Conservation (phyloP, 2,797 vertebrate species). For the Macropus fuliginosus region DNA sequence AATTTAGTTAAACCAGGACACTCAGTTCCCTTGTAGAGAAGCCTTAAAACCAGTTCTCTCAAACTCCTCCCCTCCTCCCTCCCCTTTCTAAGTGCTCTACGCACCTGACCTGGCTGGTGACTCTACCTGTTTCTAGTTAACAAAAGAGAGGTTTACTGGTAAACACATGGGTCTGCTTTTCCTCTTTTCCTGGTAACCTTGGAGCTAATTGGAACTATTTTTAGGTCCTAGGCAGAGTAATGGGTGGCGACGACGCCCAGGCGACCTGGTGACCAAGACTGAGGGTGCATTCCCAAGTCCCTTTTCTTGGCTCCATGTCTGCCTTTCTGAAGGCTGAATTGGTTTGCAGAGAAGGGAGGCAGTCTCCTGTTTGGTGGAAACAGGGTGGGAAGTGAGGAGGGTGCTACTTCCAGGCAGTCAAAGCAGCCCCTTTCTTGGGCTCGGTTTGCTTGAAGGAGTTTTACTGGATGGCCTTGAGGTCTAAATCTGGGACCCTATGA, state of each 20-base stretch:
- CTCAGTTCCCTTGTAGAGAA: slow-evolving; percentile 35
- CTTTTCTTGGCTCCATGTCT: neutral
- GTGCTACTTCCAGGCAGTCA: accelerated
- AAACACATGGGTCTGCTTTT: neutral
- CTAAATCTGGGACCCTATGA: neutral
- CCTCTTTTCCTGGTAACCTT: neutral
- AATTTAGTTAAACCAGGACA: neutral
- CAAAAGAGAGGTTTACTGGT: neutral
- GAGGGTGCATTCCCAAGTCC: accelerated
- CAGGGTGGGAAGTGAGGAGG: neutral
- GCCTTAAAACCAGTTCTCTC: neutral
- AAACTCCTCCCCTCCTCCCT: neutral
- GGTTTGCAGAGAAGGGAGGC: neutral
- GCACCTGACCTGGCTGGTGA: neutral
- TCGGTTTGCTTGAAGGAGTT: neutral
- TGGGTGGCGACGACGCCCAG: neutral
- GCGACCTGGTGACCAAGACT: neutral
- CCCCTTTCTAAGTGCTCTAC: neutral
- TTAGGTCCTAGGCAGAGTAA: neutral
- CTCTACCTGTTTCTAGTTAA: slow-evolving; percentile 8
- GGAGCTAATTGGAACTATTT: neutral
- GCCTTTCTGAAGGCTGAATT: neutral
- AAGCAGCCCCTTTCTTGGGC: neutral
- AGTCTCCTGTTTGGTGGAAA: neutral
- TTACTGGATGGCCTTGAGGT: neutral